Percentiles rank a stretch among this genome's conserved stretches.
These are phyloP conservation scores for Dendroctonus ponderosae DNA, from an alignment of 1,140 invertebrate genomes.

Conservation along the genomic window DNA sequence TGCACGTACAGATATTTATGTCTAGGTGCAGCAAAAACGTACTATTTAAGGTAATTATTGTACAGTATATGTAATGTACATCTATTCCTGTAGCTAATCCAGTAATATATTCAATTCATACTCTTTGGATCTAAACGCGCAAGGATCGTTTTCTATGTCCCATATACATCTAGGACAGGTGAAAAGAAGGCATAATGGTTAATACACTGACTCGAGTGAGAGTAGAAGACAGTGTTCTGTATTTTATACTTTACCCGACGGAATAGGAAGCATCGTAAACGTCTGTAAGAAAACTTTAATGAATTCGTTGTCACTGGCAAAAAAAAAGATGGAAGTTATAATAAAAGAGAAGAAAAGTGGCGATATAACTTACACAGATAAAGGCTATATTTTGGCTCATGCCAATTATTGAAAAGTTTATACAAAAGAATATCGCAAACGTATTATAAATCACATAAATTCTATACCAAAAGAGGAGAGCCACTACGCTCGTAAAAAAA, in stretches of 20 bases:
- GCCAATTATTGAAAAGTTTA: not conserved
- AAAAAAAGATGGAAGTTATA: not conserved
- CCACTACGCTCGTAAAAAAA: not conserved
- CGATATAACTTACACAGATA: not conserved
- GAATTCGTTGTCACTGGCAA: not conserved
- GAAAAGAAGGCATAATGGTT: too few relatives aligned
- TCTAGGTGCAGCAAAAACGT: too few relatives aligned
- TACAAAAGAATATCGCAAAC: not conserved
- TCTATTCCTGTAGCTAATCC: too few relatives aligned
- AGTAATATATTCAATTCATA: too few relatives aligned
- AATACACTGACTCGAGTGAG: too few relatives aligned
- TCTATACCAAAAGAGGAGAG: conserved; percentile 1
- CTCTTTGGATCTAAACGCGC: too few relatives aligned
- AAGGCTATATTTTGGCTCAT: not conserved
- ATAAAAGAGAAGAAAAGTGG: not conserved
- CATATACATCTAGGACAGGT: too few relatives aligned
- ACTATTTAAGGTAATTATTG: too few relatives aligned
- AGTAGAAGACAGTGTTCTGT: conserved; percentile 1
- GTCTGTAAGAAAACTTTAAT: conserved; percentile 1
- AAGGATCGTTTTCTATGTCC: too few relatives aligned
- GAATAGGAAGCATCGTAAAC: not conserved
- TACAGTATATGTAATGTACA: too few relatives aligned
- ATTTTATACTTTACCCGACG: not conserved
- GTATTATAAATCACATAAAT: not conserved
- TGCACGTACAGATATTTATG: too few relatives aligned